These are phyloP conservation scores for Agrochola lota DNA, from an alignment of 2,888 invertebrate genomes.

Conservation along the genomic window DNA sequence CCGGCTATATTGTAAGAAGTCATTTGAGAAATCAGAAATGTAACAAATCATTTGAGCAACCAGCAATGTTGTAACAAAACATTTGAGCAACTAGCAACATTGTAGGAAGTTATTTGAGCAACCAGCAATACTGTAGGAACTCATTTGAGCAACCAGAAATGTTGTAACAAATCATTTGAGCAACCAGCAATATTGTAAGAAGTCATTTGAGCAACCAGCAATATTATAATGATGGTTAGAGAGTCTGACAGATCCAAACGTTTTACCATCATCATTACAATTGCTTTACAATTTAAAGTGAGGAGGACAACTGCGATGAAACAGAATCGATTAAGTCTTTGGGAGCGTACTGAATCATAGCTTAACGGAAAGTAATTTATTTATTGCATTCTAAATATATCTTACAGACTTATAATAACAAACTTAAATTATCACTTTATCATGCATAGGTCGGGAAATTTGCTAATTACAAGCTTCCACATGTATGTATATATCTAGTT, in stretches of 20 bases:
- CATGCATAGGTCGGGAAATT: neutral
- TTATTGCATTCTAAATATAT: neutral
- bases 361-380: neutral
- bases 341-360: neutral
- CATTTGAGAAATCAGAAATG: no score
- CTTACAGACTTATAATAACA: neutral
- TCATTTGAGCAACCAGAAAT: neutral
- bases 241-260: neutral
- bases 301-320: neutral
- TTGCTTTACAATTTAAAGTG: neutral
- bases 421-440: neutral
- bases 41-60: no score
- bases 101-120: neutral
- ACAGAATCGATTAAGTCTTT: neutral
- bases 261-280: no score
- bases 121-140: neutral
- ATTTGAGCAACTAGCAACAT: neutral
- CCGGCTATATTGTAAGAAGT: no score
- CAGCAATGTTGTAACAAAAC: no score
- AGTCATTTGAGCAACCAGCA: no score
- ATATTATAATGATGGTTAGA: neutral
- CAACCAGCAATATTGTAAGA: no score
- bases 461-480: neutral
- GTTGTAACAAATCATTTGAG: neutral
- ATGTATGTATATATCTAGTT: neutral